Percentiles rank a stretch among this genome's conserved stretches.
These are phyloP conservation scores for Eurois occulta DNA, from an alignment of 2,888 invertebrate genomes.

Conservation along the genomic window DNA sequence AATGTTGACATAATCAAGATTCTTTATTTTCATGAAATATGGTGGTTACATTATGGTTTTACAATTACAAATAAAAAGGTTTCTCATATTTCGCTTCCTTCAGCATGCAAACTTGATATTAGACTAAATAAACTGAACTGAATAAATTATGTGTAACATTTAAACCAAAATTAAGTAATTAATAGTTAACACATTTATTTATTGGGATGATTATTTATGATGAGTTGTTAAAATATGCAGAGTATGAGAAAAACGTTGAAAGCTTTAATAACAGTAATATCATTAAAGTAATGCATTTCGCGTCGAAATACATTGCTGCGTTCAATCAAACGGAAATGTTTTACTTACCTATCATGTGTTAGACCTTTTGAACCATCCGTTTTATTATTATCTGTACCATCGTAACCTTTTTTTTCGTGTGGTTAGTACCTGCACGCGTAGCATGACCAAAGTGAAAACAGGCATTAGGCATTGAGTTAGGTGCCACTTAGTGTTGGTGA, in stretches of 20 bases:
- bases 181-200: constrained; percentile 3
- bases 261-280: constrained; percentile 34
- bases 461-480: no score
- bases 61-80: no score
- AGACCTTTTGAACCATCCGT: neutral
- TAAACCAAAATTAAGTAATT: constrained; percentile 17
- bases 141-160: neutral
- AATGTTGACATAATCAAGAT: neutral
- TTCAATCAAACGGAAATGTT: constrained; percentile 55
- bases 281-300: constrained; percentile 55
- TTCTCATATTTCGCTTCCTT: no score
- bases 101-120: no score
- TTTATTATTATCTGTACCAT: neutral
- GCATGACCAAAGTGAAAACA: no score
- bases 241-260: neutral
- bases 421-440: neutral
- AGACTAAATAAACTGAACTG: neutral
- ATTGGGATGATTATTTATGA: constrained; percentile 4
- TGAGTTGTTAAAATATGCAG: constrained; percentile 25
- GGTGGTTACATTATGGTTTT: no score
- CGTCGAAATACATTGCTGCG: constrained; percentile 20
- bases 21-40: no score
- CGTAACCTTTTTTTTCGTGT: neutral
- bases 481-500: no score
- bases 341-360: neutral